Base-by-base conservation (phyloP, 2,888 invertebrate genomes). In the Habrosyne pyritoides region DNA sequence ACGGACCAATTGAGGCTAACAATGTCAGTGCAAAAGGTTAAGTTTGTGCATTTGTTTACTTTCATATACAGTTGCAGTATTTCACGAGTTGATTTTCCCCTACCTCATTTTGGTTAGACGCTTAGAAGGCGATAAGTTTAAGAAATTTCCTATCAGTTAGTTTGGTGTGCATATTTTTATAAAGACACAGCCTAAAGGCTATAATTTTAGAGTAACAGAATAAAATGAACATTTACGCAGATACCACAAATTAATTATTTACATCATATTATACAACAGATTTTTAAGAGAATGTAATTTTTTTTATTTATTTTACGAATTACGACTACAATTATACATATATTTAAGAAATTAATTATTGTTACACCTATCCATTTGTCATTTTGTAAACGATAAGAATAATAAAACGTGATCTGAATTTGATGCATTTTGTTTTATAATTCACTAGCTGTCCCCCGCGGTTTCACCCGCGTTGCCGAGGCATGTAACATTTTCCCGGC, bases 41-140 rank as follows among this genome's bases (percentile, higher is more conserved):
- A 55, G 21, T 55, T 47, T 73, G 69, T 70, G 67, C 73, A 72
- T 79, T 71, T 67, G 59, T 69, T 67, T 55, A 63, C 55, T 63
- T 63, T 65, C 57, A 57, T 61, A 50, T 61, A 50, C 56, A 63
- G 53, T 61, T 63, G 64, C 62, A 58, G 33, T 59, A 54, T 24
- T 47, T 33, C 33, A 33, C 33, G n/a, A n/a, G n/a, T n/a, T n/a
- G 33, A 33, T 33, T 58, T 53, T 60, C 49, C 52, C 59, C 63
- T 77, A 77, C 71, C 77, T 77, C 74, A 71, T 59, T 63, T 61
- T 60, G 65, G 53, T 61, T 66, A 60, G 58, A 7, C 18, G 42
- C 8, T 18, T 42, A 42, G 42, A n/a, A 18, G 7, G 18, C 8
- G 42, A 18, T 8, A 18, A 18, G 2, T 18, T 42, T 42, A 42